Conservation (phyloP, 2,888 invertebrate genomes). For the Cheiracanthium punctorium region DNA sequence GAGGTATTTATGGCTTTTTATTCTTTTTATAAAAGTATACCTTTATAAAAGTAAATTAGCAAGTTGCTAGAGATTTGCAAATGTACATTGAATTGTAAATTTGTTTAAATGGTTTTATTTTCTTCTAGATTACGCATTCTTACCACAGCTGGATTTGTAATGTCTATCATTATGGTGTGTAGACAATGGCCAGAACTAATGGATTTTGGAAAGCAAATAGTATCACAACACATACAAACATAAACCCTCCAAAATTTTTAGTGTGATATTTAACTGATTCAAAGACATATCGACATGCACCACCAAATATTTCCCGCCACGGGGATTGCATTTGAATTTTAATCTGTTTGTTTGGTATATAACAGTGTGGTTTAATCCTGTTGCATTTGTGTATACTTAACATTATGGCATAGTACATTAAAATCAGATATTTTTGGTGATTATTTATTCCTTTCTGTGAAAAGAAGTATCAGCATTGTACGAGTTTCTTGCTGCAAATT, state of each 20-base stretch:
- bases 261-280: constrained; percentile 2
- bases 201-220: constrained; percentile 63
- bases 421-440: neutral
- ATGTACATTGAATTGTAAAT: no score
- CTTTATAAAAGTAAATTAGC: no score
- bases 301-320: constrained; percentile 27
- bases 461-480: neutral
- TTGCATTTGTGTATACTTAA: constrained; percentile 1
- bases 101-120: no score
- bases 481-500: neutral
- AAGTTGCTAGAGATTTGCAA: no score
- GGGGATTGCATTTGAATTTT: constrained; percentile 11
- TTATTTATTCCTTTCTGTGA: neutral
- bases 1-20: constrained; percentile 80
- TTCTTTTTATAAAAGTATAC: neutral
- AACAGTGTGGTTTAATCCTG: neutral
- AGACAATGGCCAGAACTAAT: constrained; percentile 91
- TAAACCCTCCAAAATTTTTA: constrained; percentile 55
- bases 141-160: constrained; percentile 87
- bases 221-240: constrained; percentile 52
- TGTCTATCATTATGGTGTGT: constrained; percentile 88
- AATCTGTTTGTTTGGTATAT: neutral
- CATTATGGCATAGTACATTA: neutral
- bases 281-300: constrained; percentile 50
- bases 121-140: constrained; percentile 86